Percentiles rank a stretch among this genome's conserved stretches.
These are phyloP conservation scores for Scopus umbretta DNA, from an alignment of 2,113 vertebrate species.

Conservation along the genomic window DNA sequence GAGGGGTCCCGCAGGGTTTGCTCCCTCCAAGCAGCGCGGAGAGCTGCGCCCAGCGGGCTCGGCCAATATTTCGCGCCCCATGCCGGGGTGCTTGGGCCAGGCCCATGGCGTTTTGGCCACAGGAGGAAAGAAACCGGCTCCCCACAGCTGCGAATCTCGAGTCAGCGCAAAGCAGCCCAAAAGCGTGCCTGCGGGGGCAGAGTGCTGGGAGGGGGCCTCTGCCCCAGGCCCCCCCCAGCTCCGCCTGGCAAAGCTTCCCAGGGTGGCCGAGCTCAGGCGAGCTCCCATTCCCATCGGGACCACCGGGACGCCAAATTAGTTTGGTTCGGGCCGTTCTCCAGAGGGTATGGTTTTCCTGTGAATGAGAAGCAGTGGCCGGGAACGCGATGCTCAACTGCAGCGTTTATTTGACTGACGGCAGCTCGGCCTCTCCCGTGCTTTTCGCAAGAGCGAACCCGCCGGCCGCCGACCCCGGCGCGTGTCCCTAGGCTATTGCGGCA, in stretches of 20 bases:
- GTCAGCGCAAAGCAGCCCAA: not conserved
- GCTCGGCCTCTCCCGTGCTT: fast-evolving
- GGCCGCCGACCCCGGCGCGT: not conserved
- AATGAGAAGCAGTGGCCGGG: not conserved
- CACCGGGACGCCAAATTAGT: not conserved
- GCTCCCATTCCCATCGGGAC: fast-evolving
- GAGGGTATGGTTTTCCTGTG: not conserved
- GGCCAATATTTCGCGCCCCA: too few species aligned
- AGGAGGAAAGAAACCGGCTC: fast-evolving
- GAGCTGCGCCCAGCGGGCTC: not conserved
- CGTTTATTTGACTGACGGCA: not conserved
- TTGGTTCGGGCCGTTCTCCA: fast-evolving
- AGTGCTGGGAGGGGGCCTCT: not conserved
- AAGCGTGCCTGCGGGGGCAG: not conserved
- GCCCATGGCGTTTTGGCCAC: not conserved
- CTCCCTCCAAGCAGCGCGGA: fast-evolving
- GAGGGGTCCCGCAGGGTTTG: not conserved
- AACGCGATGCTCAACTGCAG: not conserved
- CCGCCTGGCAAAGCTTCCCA: not conserved
- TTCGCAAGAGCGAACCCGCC: not conserved
- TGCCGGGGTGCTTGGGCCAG: too few species aligned
- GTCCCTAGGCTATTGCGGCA: not conserved
- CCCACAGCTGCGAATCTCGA: not conserved
- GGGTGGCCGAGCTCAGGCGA: not conserved
- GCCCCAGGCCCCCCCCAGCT: not conserved